Evolutionary conservation across 2,888 invertebrate species (phyloP).

Genomic region (Desoria tigrina): DNA sequence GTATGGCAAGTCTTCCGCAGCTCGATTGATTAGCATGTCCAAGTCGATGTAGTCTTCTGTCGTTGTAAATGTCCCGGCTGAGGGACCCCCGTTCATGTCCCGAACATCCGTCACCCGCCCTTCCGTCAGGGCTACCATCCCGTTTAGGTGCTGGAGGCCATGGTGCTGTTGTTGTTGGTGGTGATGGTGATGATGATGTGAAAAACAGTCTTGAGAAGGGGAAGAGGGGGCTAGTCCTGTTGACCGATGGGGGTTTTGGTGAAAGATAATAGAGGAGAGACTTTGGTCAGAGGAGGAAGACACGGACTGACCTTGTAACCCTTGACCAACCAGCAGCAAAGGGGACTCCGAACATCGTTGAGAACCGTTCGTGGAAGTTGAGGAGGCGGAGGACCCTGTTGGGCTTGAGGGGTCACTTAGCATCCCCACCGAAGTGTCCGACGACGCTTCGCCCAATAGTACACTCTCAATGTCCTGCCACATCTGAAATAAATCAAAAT

Average conservation of each 20-base stretch:
- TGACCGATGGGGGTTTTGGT: background rate
- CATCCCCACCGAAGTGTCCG: slow-evolving; percentile 51
- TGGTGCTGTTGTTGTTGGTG: slow-evolving; percentile 12
- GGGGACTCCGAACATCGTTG: slow-evolving; percentile 39
- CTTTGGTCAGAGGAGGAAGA: slow-evolving; percentile 30
- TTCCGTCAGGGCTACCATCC: background rate
- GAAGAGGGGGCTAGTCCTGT: background rate
- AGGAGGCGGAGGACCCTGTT: slow-evolving; percentile 50
- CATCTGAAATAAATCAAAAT: slow-evolving; percentile 58
- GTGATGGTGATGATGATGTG: slow-evolving; percentile 9
- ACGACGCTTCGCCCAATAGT: slow-evolving; percentile 56
- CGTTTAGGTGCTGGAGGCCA: slow-evolving; percentile 18
- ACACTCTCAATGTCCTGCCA: slow-evolving; percentile 61
- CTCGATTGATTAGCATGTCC: slow-evolving; percentile 57
- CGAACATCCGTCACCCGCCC: background rate
- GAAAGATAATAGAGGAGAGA: background rate
- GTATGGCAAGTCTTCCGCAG: slow-evolving; percentile 57
- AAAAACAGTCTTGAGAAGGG: background rate
- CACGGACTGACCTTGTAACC: slow-evolving; percentile 32
- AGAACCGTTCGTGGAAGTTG: slow-evolving; percentile 46
- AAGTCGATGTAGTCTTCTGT: slow-evolving; percentile 57
- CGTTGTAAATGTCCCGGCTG: slow-evolving; percentile 1
- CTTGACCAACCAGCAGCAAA: slow-evolving; percentile 19
- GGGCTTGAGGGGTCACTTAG: slow-evolving; percentile 52
- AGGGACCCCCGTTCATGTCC: too few species aligned